Percentiles rank a stretch among this genome's conserved stretches.
Conservation (phyloP, 2,888 invertebrate genomes). For the Lordiphosa fenestrarum region DNA sequence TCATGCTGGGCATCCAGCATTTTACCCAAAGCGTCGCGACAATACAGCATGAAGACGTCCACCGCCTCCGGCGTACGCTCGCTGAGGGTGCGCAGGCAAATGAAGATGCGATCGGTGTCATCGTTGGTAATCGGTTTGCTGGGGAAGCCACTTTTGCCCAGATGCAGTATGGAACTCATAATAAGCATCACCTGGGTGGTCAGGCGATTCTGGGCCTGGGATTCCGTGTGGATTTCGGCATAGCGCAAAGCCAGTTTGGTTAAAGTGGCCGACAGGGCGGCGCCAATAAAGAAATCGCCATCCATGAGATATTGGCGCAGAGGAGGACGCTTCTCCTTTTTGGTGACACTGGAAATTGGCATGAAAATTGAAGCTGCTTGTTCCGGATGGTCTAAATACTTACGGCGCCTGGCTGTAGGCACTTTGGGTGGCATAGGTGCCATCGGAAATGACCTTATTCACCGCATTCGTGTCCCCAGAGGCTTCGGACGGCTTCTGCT, state of each 20-base stretch:
- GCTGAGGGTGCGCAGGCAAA: slow-evolving; percentile 88
- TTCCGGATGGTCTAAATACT: slow-evolving; percentile 73
- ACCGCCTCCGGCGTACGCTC: slow-evolving; percentile 85
- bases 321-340: slow-evolving; percentile 88
- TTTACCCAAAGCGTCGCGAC: slow-evolving; percentile 88
- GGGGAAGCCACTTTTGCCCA: slow-evolving; percentile 89
- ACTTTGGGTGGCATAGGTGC: slow-evolving; percentile 99
- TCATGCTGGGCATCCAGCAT: slow-evolving; percentile 91
- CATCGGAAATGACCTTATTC: slow-evolving; percentile 94
- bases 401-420: slow-evolving; percentile 92
- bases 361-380: neutral
- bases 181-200: slow-evolving; percentile 93
- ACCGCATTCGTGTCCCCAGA: slow-evolving; percentile 52
- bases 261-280: slow-evolving; percentile 93
- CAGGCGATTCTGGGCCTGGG: slow-evolving; percentile 82
- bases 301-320: slow-evolving; percentile 93
- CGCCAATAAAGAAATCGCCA: slow-evolving; percentile 97
- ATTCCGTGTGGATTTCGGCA: slow-evolving; percentile 80
- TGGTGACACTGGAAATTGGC: slow-evolving; percentile 79
- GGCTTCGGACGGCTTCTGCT: slow-evolving; percentile 79
- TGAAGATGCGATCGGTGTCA: slow-evolving; percentile 92
- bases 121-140: slow-evolving; percentile 95
- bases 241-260: slow-evolving; percentile 93
- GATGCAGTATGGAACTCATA: slow-evolving; percentile 91
- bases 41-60: slow-evolving; percentile 87